Conservation (phyloP, 2,113 vertebrate species). For the Microcebus jonahi region DNA sequence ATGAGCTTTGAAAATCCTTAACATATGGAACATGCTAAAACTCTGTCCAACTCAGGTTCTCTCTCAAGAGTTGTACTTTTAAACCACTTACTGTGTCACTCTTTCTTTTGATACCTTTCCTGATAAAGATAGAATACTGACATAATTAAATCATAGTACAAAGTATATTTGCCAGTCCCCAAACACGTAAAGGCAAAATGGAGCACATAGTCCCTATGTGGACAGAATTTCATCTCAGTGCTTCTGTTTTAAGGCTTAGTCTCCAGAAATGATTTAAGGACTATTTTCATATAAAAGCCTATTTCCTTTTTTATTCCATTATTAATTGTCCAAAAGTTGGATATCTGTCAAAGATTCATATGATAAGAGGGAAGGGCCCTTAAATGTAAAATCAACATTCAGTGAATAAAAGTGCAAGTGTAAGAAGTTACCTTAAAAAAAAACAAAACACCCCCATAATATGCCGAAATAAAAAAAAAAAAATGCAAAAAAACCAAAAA, state of each 20-base stretch:
- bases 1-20: background rate
- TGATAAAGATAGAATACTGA: background rate
- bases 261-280: background rate
- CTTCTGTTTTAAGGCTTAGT: background rate
- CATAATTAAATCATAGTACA: no score
- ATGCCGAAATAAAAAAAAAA: no score
- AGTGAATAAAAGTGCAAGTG: background rate
- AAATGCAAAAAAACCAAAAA: no score
- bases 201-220: background rate
- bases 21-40: background rate
- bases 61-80: background rate
- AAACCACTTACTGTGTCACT: background rate
- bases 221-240: background rate
- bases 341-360: background rate
- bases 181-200: background rate
- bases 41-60: background rate
- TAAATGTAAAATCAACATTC: background rate
- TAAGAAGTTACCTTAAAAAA: background rate
- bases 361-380: background rate
- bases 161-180: background rate
- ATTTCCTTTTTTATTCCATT: slow-evolving; percentile 2
- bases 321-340: background rate
- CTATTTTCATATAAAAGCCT: background rate
- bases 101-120: background rate
- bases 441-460: no score